Evolutionary conservation across 2,888 invertebrate species (phyloP).

Genomic region (Morpho deidamia): DNA sequence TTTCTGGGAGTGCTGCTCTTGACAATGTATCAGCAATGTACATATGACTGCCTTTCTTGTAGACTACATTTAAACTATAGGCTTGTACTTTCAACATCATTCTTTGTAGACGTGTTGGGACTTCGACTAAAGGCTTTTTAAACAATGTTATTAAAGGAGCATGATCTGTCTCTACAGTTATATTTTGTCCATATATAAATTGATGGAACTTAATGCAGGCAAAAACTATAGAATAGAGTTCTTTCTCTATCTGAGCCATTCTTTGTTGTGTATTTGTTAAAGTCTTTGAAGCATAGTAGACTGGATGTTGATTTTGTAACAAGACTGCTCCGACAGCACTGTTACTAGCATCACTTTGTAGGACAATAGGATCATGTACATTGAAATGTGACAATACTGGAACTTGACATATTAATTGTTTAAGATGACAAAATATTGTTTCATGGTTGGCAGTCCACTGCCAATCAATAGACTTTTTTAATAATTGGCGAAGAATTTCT

Average conservation of each 20-base stretch:
- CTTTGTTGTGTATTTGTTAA: too few relatives aligned
- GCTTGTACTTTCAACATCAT: too few relatives aligned
- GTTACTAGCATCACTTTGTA: neutral
- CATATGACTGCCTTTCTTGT: too few relatives aligned
- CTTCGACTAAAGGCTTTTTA: slow-evolving; percentile 11
- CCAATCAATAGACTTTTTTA: neutral
- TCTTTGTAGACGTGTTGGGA: neutral
- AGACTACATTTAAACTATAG: too few relatives aligned
- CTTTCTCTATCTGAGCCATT: too few relatives aligned
- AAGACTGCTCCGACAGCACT: slow-evolving; percentile 21
- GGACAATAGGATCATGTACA: neutral
- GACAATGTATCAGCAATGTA: too few relatives aligned
- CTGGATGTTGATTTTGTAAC: slow-evolving; percentile 23
- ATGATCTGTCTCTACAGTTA: slow-evolving; percentile 16
- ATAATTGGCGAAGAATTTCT: neutral
- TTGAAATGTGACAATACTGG: neutral
- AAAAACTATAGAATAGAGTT: too few relatives aligned
- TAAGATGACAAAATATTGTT: neutral
- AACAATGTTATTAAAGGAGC: slow-evolving; percentile 15
- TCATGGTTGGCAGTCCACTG: neutral
- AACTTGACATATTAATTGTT: neutral
- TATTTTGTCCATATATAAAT: slow-evolving; percentile 16
- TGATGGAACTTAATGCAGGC: slow-evolving; percentile 5
- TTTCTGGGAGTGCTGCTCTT: too few relatives aligned
- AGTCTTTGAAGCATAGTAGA: slow-evolving; percentile 15